phyloP scores from a whole-genome alignment of 2,113 vertebrate genomes.

The Mirounga angustirostris region DNA sequence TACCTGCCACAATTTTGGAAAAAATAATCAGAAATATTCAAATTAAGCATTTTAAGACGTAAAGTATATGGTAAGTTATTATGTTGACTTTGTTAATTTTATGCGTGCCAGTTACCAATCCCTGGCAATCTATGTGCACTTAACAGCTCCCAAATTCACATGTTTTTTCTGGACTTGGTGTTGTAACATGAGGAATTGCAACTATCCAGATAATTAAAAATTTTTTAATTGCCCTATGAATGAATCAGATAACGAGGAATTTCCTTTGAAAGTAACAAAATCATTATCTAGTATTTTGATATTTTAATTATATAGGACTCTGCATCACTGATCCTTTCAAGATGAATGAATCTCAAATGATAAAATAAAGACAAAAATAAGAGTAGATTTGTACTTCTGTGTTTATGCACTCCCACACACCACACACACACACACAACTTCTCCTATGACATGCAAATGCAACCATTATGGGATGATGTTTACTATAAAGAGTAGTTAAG shows the following conservation, averaged over 20 bases:
- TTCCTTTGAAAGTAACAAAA: conserved; percentile 20
- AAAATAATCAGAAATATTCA: neutral
- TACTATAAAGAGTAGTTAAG: conserved; percentile 39
- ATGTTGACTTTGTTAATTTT: neutral
- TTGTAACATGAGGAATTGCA: neutral
- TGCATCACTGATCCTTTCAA: neutral
- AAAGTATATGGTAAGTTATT: neutral
- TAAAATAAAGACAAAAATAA: neutral
- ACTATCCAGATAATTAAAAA: neutral
- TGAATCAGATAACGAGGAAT: neutral
- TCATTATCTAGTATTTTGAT: neutral
- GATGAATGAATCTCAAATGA: neutral
- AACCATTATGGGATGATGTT: neutral
- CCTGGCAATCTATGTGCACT: neutral
- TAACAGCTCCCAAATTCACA: neutral
- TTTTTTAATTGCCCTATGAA: neutral
- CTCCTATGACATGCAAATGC: neutral
- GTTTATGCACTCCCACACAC: neutral
- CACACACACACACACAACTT: neutral
- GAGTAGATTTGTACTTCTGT: neutral
- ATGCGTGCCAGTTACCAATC: neutral
- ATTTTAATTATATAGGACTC: neutral
- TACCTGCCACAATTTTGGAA: neutral
- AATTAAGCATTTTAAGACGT: neutral
- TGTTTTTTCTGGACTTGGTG: neutral